Evolutionary conservation across 2,888 invertebrate genomes (phyloP).

Genomic region (Ichneumon xanthorius): DNA sequence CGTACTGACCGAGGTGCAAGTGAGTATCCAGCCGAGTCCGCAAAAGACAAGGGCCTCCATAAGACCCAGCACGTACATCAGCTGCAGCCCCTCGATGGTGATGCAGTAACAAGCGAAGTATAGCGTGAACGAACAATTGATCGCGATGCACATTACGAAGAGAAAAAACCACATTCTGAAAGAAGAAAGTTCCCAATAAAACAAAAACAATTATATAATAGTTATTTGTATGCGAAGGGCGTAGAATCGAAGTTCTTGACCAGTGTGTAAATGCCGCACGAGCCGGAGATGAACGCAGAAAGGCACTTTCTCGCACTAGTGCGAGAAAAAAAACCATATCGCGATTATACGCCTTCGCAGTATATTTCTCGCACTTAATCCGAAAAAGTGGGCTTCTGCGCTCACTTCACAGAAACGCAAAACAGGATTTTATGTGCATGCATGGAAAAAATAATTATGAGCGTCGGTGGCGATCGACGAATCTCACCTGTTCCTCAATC

Average conservation of each 20-base stretch:
- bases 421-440: not conserved
- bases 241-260: too few species aligned
- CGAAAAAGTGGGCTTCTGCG: too few species aligned
- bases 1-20: slow-evolving; percentile 92
- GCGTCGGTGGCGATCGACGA: not conserved
- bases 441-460: not conserved
- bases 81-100: slow-evolving; percentile 93
- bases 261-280: too few species aligned
- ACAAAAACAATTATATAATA: not conserved
- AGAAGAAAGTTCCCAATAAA: slow-evolving; percentile 62
- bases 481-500: slow-evolving; percentile 91
- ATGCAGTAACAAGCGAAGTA: slow-evolving; percentile 95
- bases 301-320: too few species aligned
- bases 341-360: too few species aligned
- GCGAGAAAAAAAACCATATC: too few species aligned
- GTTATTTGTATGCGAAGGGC: too few species aligned
- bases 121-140: slow-evolving; percentile 94
- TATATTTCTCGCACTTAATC: too few species aligned
- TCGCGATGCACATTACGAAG: slow-evolving; percentile 94
- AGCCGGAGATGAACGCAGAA: not conserved
- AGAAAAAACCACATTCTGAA: slow-evolving; percentile 96
- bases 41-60: slow-evolving; percentile 94
- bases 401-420: too few species aligned
- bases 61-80: slow-evolving; percentile 93
- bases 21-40: slow-evolving; percentile 94